Evolutionary conservation across 2,888 invertebrate species (phyloP), one percentile per base, ranked within the genome.

Genomic region (Anthrax anthrax): DNA sequence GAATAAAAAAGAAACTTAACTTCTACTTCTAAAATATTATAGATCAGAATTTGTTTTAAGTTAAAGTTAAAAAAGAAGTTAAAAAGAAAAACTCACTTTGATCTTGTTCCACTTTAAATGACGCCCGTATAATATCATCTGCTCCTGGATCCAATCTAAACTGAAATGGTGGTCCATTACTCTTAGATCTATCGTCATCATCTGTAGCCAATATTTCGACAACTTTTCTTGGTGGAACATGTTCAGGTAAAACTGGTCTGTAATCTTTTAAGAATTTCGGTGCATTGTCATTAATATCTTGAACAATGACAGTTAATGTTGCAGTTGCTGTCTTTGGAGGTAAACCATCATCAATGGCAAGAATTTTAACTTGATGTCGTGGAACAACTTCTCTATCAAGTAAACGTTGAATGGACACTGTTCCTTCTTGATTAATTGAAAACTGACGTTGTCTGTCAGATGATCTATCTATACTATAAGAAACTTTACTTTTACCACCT

Each of bases 151-250:
- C 92, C 71, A 95, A 75, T 56, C 89, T 74, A 70, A 96, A 87
- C 58, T 90, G 84, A 76, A 95, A 95, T n/a, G 95, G 94, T 38
- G 95, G 94, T 1, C 95, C 95, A 62, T 94, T 94, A 60, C 88
- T 90, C 66, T 90, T 92, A 1, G 88, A 90, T 53, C 91, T 76
- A 63, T 92, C 92, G 60, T 92, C 92, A 61, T 92, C 91, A 60
- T 92, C 92, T 4, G 91, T 92, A 2, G 92, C 92, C 55, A 91
- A 72, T 52, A 92, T 87, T 70, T 92, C 92, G 4, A 91, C 88
- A 1, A 92, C 90, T 69, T 89, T 89, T 55, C 87, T 80, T 3
- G 92, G 90, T 12, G 87, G 83, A 42, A 89, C 84, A 64, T 95
- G 92, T 68, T 96, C 95, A 14, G 88, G 88, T 55, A 96, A 73